Conservation (phyloP, 2,113 vertebrate species). For the Bujurquina vittata region DNA sequence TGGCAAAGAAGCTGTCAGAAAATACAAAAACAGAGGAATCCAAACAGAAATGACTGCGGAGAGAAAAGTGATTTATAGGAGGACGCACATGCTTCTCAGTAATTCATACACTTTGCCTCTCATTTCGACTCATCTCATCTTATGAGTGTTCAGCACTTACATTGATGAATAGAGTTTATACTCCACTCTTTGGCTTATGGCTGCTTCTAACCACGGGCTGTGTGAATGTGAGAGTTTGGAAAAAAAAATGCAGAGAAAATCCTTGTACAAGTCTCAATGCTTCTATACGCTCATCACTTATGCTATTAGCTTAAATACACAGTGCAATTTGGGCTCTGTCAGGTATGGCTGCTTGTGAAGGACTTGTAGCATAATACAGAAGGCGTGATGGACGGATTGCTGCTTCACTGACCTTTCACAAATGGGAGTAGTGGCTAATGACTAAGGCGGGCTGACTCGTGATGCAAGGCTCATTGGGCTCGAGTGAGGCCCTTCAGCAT, state of each 20-base stretch:
- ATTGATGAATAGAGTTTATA: constrained; percentile 38
- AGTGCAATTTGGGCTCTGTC: constrained; percentile 14
- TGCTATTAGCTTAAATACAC: constrained; percentile 47
- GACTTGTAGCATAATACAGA: constrained; percentile 14
- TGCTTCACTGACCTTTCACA: constrained; percentile 53
- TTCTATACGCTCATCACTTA: constrained; percentile 11
- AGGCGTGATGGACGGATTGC: constrained; percentile 22
- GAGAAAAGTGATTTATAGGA: constrained; percentile 29
- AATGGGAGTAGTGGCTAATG: constrained; percentile 56
- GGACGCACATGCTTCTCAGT: constrained; percentile 14
- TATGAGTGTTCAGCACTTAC: constrained; percentile 29
- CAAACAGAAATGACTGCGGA: constrained; percentile 8
- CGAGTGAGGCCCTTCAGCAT: constrained; percentile 33
- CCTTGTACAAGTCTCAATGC: background rate
- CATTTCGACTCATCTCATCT: constrained; percentile 20
- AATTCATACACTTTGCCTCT: constrained; percentile 29
- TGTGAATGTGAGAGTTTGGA: constrained; percentile 13
- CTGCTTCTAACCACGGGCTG: background rate
- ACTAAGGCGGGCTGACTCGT: constrained; percentile 29
- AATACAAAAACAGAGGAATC: constrained; percentile 15
- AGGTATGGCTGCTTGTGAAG: constrained; percentile 43
- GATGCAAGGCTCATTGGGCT: constrained; percentile 53
- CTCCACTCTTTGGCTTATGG: constrained; percentile 2
- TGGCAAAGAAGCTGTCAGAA: constrained; percentile 18
- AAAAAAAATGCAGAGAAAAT: constrained; percentile 1